phyloP scores from a whole-genome alignment of 1,140 invertebrate species.

The Heliconius hewitsoni region DNA sequence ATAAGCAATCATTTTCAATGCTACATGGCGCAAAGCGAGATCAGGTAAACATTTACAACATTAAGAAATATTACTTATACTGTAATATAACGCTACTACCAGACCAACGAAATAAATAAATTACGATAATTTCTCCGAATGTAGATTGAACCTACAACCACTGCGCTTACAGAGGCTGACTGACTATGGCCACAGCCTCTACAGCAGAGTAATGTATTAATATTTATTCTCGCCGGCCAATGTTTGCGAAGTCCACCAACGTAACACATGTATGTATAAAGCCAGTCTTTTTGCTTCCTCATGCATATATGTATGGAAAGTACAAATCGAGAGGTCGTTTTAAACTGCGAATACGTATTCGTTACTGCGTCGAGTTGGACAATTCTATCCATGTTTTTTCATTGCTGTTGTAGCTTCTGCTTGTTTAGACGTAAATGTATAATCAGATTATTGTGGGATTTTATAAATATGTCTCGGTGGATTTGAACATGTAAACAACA shows the following conservation, averaged over 20 bases:
- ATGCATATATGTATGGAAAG: conserved; percentile 44
- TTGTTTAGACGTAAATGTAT: not conserved
- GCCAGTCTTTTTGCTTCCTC: conserved; percentile 24
- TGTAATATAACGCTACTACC: too few species aligned
- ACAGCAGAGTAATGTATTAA: not conserved
- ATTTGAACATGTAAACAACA: too few species aligned
- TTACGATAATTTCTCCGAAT: too few species aligned
- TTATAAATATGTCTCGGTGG: too few species aligned
- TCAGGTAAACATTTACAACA: too few species aligned
- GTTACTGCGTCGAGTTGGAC: conserved; percentile 31
- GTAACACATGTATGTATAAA: conserved; percentile 31
- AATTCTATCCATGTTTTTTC: conserved; percentile 34
- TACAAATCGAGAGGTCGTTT: conserved; percentile 42
- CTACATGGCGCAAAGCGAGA: too few species aligned
- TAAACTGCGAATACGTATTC: conserved; percentile 32
- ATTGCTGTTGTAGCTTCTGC: conserved; percentile 1
- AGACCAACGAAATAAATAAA: too few species aligned
- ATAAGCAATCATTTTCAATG: too few species aligned
- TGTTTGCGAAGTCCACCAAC: conserved; percentile 17
- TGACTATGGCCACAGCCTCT: not conserved
- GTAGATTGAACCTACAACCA: too few species aligned
- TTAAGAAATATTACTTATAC: too few species aligned
- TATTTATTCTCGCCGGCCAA: conserved; percentile 15
- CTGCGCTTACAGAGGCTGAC: not conserved
- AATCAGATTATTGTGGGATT: too few species aligned